phyloP scores from a whole-genome alignment of 2,797 vertebrate species.

The Cirrhinus mrigala region DNA sequence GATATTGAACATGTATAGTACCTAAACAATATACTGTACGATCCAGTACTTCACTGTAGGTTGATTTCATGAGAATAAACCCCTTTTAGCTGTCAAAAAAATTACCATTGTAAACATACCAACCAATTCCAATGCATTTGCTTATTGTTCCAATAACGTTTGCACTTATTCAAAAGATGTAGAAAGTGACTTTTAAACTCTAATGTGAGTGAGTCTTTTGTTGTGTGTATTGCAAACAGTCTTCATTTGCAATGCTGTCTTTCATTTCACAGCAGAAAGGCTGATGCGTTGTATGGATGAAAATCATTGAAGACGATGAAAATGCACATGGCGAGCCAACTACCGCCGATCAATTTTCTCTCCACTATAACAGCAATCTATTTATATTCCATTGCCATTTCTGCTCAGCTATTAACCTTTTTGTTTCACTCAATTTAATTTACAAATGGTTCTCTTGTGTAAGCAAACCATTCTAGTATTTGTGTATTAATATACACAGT shows the following conservation, averaged over 20 bases:
- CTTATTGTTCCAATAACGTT: background rate
- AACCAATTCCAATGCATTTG: background rate
- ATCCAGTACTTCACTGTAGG: background rate
- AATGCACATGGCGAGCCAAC: constrained; percentile 13
- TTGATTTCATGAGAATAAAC: background rate
- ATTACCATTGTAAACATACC: background rate
- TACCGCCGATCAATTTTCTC: constrained; percentile 38
- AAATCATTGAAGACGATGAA: constrained; percentile 28
- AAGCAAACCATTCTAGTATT: constrained; percentile 48
- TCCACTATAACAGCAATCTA: constrained; percentile 35
- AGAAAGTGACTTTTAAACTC: background rate
- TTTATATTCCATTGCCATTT: constrained; percentile 44
- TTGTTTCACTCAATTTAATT: constrained; percentile 49
- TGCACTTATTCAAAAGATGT: background rate
- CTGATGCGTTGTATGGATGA: constrained; percentile 12
- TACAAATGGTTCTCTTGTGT: constrained; percentile 50
- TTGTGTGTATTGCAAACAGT: background rate
- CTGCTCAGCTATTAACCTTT: constrained; percentile 59
- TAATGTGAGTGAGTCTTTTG: background rate
- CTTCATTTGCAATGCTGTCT: background rate
- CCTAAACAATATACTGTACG: background rate
- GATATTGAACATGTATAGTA: constrained; percentile 23
- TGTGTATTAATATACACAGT: constrained; percentile 38
- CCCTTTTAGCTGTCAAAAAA: background rate
- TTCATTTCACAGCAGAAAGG: constrained; percentile 27